A percentile compares a stretch with the other conserved stretches of the same genome.
These are phyloP conservation scores for Notothenia coriiceps DNA, from an alignment of 2,113 vertebrate genomes.

Conservation along the genomic window DNA sequence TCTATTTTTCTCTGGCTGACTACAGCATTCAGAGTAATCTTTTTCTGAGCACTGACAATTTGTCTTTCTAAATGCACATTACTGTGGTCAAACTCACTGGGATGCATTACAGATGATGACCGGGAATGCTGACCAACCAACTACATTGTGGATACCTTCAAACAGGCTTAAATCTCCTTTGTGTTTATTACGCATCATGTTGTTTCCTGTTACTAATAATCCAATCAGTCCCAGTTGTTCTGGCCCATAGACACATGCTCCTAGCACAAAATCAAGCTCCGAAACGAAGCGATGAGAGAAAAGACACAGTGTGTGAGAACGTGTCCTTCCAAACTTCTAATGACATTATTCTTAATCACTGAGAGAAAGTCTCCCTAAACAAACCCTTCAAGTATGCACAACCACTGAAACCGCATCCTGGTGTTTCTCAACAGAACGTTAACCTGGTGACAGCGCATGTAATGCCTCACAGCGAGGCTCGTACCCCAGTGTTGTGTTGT, in stretches of 20 bases:
- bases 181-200: conserved; percentile 51
- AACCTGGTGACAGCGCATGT: conserved; percentile 58
- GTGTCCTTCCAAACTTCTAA: conserved; percentile 45
- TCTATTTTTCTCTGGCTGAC: background rate
- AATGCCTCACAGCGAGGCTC: conserved; percentile 24
- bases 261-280: conserved; percentile 61
- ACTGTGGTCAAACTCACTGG: conserved; percentile 17
- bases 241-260: conserved; percentile 31
- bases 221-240: conserved; percentile 48
- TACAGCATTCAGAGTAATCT: conserved; percentile 9
- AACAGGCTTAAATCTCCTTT: conserved; percentile 22
- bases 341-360: conserved; percentile 67
- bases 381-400: conserved; percentile 35
- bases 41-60: background rate
- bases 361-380: conserved; percentile 65
- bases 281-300: conserved; percentile 72
- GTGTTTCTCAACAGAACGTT: conserved; percentile 64
- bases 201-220: conserved; percentile 58
- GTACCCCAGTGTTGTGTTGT: conserved; percentile 22
- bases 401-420: conserved; percentile 66
- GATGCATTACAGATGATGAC: conserved; percentile 10
- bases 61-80: conserved; percentile 19
- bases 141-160: conserved; percentile 13
- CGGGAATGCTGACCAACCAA: conserved; percentile 12
- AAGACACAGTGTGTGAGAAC: conserved; percentile 38